Evolutionary conservation across 2,113 vertebrate species (phyloP), one percentile per base, ranked within the genome.

Genomic region (Pipa parva): DNA sequence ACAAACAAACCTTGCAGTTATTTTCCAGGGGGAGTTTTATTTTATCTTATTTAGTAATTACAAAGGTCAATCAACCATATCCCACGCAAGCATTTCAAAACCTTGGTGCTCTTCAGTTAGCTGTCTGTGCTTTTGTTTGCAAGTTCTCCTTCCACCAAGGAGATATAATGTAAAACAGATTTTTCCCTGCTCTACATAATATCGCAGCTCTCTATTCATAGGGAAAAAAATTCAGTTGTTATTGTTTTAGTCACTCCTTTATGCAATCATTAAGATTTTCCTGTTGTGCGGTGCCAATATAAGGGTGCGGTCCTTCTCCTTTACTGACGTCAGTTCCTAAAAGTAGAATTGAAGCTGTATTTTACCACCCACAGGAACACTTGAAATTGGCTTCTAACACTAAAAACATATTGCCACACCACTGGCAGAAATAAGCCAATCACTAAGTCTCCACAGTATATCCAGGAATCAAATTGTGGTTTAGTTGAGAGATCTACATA

Each of bases 231-330:
- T 15, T 72, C 63, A 56, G 48, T 21, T 71, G 69, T 73, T 64
- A 56, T 63, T 77, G 76, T 70, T 74, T 71, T 73, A 66, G 70
- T 67, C 63, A 68, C 71, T 80, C 80, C 78, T 72, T 63, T 1
- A 17, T 3, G 61, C 45, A 71, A 59, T 73, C 80, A 85, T 87
- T 83, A 84, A 78, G 80, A 78, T 68, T 61, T 75, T 80, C 85
- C 79, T 79, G 76, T 73, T 79, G 75, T 72, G 75, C 73, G 62
- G 73, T 29, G 72, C 55, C 68, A 75, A 70, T 56, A 72, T 68
- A 29, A 74, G 78, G 76, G 80, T 61, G 67, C 72, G 77, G 82
- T 56, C 71, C 74, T 63, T 49, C 59, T 33, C 17, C 17, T 72
- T 58, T 45, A 56, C 48, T 70, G 76, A 79, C 58, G 63, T 76